Evolutionary conservation across 2,797 vertebrate species (phyloP), one percentile per base, ranked within the genome.

Genomic region (Pseudomugil tenellus): DNA sequence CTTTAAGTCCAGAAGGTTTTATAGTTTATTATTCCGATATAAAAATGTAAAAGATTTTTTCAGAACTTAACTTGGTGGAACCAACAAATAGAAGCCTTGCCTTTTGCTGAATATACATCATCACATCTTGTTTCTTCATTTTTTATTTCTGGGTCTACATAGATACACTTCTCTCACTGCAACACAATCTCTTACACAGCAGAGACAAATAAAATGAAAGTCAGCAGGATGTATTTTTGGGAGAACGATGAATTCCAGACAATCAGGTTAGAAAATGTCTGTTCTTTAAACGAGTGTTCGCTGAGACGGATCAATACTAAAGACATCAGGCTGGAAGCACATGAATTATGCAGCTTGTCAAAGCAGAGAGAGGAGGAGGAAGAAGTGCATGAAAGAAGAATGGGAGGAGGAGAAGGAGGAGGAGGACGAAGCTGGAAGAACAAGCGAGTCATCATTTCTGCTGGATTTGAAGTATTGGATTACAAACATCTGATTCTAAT

Each of bases 401-500:
- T 26, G 46, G 19, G 16, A 17, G 52, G 2, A 34, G 63, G 63
- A 0, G 7, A 46, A 59, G n/a, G 49, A 63, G n/a, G 39, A 31
- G 34, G 58, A 63, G 67, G 64, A 7, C 31, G 53, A 64, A 48
- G 53, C 77, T 79, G 66, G 74, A 81, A 91, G 91, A 91, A 89
- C 64, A 72, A 78, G 76, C 77, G 66, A 94, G 94, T 97, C 96
- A 97, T 97, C 95, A 95, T 96, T 97, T 97, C 95, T 97, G 95
- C 88, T 87, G 80, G 84, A 90, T 96, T 94, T 96, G 91, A 95
- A 95, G 95, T 95, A 95, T 97, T 95, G 94, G 93, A 96, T 98
- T 97, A 96, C 96, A 94, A 95, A 94, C 96, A 98, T 97, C 95
- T 96, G 96, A 97, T 96, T 96, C 94, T 95, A 95, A 95, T 97